These are phyloP conservation scores for Botia kubotai DNA, from an alignment of 2,797 vertebrate genomes.

Conservation along the genomic window DNA sequence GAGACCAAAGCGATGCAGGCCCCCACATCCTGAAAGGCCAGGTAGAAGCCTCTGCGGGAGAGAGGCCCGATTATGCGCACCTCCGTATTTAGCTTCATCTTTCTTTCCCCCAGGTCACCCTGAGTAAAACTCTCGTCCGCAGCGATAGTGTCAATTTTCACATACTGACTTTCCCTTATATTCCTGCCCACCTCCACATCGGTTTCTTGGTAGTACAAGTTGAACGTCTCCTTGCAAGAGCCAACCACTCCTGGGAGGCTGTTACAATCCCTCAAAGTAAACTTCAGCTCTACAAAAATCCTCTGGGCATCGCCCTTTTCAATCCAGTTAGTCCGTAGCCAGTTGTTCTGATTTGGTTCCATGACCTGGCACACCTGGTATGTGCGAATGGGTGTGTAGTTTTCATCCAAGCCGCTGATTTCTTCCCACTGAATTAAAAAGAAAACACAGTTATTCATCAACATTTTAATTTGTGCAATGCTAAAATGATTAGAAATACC, in stretches of 20 bases:
- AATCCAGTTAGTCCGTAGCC: conserved; percentile 99
- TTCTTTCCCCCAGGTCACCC: conserved; percentile 97
- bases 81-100: conserved; percentile 99
- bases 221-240: conserved; percentile 99
- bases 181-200: conserved; percentile 95
- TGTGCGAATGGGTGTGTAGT: conserved; percentile 97
- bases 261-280: conserved; percentile 99
- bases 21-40: conserved; percentile 99
- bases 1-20: conserved; percentile 98
- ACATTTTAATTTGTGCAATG: background rate
- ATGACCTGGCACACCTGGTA: conserved; percentile 99
- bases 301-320: conserved; percentile 97
- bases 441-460: conserved; percentile 47
- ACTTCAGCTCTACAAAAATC: conserved; percentile 99
- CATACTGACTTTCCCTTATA: conserved; percentile 96
- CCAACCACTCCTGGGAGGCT: conserved; percentile 98
- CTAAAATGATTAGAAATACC: conserved; percentile 24
- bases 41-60: conserved; percentile 95
- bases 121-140: conserved; percentile 99
- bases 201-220: conserved; percentile 98
- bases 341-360: conserved; percentile 99
- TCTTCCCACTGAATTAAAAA: conserved; percentile 93
- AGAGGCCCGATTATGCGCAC: conserved; percentile 97
- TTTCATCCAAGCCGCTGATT: conserved; percentile 99
- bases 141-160: conserved; percentile 99